These are phyloP conservation scores for Dendrolimus houi DNA, from an alignment of 2,888 invertebrate genomes.

Conservation along the genomic window DNA sequence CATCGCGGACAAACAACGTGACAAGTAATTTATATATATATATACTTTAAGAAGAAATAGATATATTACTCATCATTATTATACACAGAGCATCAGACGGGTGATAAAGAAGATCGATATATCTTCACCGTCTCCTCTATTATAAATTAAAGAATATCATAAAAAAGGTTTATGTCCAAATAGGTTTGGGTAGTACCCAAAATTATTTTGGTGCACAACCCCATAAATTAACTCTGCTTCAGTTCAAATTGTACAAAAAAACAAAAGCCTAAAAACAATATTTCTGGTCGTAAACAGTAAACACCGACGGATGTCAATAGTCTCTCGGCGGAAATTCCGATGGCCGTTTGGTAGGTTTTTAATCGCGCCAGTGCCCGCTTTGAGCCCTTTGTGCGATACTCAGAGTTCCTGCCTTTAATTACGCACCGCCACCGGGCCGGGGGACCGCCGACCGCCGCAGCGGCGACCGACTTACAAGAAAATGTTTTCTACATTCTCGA, in stretches of 20 bases:
- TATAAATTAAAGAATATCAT: no score
- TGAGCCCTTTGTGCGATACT: slow-evolving; percentile 30
- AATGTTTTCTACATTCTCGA: not conserved
- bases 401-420: slow-evolving; percentile 50
- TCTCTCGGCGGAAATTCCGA: slow-evolving; percentile 6
- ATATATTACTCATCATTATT: no score
- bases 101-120: no score
- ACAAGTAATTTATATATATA: no score
- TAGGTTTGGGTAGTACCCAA: no score
- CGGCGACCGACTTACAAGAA: not conserved
- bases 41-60: no score
- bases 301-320: slow-evolving; percentile 2
- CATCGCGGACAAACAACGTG: no score
- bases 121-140: no score
- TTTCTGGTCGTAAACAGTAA: not conserved
- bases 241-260: slow-evolving; percentile 7
- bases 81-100: no score
- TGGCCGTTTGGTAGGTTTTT: slow-evolving; percentile 23
- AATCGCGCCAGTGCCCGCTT: slow-evolving; percentile 16
- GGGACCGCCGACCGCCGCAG: not conserved
- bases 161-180: no score
- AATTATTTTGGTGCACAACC: not conserved
- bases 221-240: not conserved
- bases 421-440: slow-evolving; percentile 19
- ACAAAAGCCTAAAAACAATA: slow-evolving; percentile 4